Base-by-base conservation (phyloP, 2,797 vertebrate species). In the Selene dorsalis region DNA sequence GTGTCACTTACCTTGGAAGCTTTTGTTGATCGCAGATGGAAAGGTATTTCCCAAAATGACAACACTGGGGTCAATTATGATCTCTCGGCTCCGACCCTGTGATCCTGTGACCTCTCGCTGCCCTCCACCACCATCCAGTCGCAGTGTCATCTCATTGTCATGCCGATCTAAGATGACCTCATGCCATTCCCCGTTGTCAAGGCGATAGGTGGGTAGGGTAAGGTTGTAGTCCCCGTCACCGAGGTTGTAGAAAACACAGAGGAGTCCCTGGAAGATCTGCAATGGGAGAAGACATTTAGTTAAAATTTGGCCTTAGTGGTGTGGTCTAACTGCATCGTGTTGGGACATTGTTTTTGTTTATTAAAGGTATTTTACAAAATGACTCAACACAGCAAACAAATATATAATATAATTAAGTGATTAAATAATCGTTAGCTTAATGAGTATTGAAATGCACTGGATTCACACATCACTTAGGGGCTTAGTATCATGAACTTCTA, bases 141-240 rank as follows among this genome's bases (percentile, higher is more conserved):
- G 92, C 87, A 98, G 93, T 12, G 91, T 95, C 85, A 97, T 93
- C 86, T 97, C 96, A 32, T 96, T 97, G 90, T 96, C 96, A 14
- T 96, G 94, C 9, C 96, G 95, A 90, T 97, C 96, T 57, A 97
- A 73, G 71, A 93, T 88, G 73, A 96, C 84, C 72, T 95, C 94
- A 28, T 96, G 95, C 97, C 96, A 97, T 79, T 97, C 96, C 0
- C 96, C 96, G 1, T 97, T 96, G 89, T 96, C 95, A 3, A 97
- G 91, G 59, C 93, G 96, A 86, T 96, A 96, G 57, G 89, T 93
- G 4, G 96, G 94, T 67, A 97, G 92, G 6, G 91, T 96, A 18
- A 97, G 77, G 85, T 95, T 94, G 85, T 93, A 93, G 60, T 96
- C 94, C n/a, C 96, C 96, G 6, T 97, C 96, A 14, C 96, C 96